Percentiles rank a stretch among this genome's conserved stretches.
phyloP scores from a whole-genome alignment of 2,888 invertebrate genomes.

The Willowsia nigromaculata region DNA sequence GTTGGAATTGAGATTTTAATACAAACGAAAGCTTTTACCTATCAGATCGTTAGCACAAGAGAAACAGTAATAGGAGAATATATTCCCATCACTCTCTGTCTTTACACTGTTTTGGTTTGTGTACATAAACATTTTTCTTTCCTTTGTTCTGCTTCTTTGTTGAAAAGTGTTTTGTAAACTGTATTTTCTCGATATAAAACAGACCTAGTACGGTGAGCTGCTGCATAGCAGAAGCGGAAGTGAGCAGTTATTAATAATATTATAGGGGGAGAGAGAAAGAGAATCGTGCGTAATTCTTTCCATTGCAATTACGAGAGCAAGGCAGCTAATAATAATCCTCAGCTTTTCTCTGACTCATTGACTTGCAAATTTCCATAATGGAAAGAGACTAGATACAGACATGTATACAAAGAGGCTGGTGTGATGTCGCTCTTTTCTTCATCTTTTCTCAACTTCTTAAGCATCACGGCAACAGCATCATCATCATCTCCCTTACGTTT shows the following conservation, averaged over 20 bases:
- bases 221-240: conserved; percentile 62
- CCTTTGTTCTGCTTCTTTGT: conserved; percentile 56
- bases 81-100: not conserved
- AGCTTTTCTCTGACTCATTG: conserved; percentile 75
- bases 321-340: conserved; percentile 76
- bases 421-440: conserved; percentile 38
- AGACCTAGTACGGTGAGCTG: not conserved
- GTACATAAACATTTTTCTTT: conserved; percentile 29
- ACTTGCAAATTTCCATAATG: conserved; percentile 77
- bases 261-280: not conserved
- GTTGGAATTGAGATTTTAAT: too few species aligned
- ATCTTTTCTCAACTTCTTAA: conserved; percentile 23
- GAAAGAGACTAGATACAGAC: conserved; percentile 62
- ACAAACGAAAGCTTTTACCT: not conserved
- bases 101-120: not conserved
- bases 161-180: conserved; percentile 25
- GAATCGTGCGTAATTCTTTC: conserved; percentile 61
- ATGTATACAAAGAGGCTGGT: not conserved
- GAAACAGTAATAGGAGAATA: too few species aligned
- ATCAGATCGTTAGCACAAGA: too few species aligned
- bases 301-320: conserved; percentile 71
- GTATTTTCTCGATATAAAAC: not conserved
- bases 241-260: conserved; percentile 69
- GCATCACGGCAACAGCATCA: not conserved
- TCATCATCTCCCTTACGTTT: not conserved